Evolutionary conservation across 2,113 vertebrate genomes (phyloP), one percentile per base, ranked within the genome.

Genomic region (Varanus komodoensis): DNA sequence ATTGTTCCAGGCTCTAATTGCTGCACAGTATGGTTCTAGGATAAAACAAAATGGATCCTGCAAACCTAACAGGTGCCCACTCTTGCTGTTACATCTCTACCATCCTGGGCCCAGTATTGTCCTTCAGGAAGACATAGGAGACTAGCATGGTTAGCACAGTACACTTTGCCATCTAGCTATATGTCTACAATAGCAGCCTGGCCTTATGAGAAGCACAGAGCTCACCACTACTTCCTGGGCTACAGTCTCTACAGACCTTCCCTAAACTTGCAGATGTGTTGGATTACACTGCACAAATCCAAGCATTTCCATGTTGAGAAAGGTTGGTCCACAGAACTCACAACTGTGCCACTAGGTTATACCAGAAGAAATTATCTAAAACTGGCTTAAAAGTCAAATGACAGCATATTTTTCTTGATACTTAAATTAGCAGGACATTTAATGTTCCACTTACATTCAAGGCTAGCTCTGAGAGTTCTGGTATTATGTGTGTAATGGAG

Each of bases 401-500:
- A 17, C n/a, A 80, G 48, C 21, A 25, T 48, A 52, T 21, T 38
- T 71, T 64, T 94, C 57, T 57, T 32, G 34, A 82, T 82, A 8
- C 25, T 44, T 73, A 82, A 85, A 61, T 74, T 61, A 82, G 27
- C 61, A 83, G 17, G 25, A 64, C 84, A 80, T 75, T 69, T 3
- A 64, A 44, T 68, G 86, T 68, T 21, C 38, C 78, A 68, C 86
- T 91, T 78, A 82, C 2, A 87, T 75, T 71, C 0, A 92, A 52
- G 78, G 32, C 61, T 91, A 90, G 2, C 68, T 12, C 8, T 68
- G 50, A 34, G 0, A 25, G 8, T 78, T 84, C 86, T 73, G 50
- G 0, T 83, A 5, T n/a, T 87, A 81, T 91, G 87, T 91, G 87
- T 27, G 17, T 54, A 92, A 91, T 77, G 2, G 89, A 84, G 74